A percentile compares a stretch with the other conserved stretches of the same genome.
phyloP scores from a whole-genome alignment of 2,797 vertebrate genomes.

The Decapterus maruadsi region DNA sequence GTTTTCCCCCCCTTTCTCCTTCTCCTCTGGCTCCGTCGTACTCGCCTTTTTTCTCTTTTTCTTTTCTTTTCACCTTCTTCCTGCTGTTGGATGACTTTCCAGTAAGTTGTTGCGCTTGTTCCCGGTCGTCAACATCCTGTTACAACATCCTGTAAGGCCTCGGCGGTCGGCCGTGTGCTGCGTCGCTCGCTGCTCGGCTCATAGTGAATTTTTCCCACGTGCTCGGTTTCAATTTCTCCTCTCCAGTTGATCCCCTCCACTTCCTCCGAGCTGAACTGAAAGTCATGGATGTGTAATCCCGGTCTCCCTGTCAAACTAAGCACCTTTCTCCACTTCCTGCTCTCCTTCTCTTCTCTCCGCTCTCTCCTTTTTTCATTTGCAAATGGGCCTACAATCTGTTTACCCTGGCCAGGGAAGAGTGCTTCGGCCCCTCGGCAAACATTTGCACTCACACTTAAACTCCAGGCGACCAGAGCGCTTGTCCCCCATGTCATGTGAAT shows the following conservation, averaged over 20 bases:
- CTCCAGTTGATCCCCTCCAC: slow-evolving; percentile 75
- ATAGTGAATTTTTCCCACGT: slow-evolving; percentile 77
- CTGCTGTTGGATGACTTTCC: slow-evolving; percentile 80
- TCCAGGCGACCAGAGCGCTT: slow-evolving; percentile 69
- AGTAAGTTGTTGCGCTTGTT: slow-evolving; percentile 71
- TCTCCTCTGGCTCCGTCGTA: slow-evolving; percentile 44
- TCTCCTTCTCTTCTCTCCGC: slow-evolving; percentile 75
- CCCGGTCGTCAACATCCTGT: slow-evolving; percentile 80
- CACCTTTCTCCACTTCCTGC: slow-evolving; percentile 84
- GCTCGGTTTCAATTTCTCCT: slow-evolving; percentile 71
- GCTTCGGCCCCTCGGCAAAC: slow-evolving; percentile 83
- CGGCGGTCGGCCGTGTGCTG: slow-evolving; percentile 53
- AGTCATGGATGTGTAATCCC: slow-evolving; percentile 84
- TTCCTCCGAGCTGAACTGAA: slow-evolving; percentile 75
- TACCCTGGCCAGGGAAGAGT: slow-evolving; percentile 83
- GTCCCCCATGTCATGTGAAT: slow-evolving; percentile 75
- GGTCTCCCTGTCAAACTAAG: slow-evolving; percentile 82
- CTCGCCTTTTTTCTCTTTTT: slow-evolving; percentile 66
- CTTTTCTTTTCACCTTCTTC: slow-evolving; percentile 72
- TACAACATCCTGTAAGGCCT: slow-evolving; percentile 74
- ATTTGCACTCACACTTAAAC: slow-evolving; percentile 86
- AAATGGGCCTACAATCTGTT: slow-evolving; percentile 89
- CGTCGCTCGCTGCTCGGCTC: slow-evolving; percentile 45
- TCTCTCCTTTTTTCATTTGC: slow-evolving; percentile 82
- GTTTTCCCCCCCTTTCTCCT: slow-evolving; percentile 23